These are phyloP conservation scores for Erinaceus europaeus DNA, from an alignment of 2,113 vertebrate genomes.

Conservation along the genomic window DNA sequence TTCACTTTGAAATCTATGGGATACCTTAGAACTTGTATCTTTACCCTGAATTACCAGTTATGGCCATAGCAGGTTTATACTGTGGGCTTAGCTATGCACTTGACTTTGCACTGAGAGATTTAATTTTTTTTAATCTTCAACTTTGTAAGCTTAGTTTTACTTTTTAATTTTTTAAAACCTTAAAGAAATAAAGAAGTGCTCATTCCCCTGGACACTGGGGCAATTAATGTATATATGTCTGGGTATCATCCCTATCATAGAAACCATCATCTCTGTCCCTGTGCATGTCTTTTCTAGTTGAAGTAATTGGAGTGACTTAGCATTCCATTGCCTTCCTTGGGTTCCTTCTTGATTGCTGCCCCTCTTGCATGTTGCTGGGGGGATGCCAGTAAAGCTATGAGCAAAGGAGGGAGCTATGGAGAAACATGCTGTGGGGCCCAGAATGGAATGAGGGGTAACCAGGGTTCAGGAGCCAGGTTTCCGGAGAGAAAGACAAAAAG, in stretches of 20 bases:
- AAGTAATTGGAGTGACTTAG: conserved; percentile 49
- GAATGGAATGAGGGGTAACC: conserved; percentile 45
- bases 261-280: conserved; percentile 35
- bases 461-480: conserved; percentile 65
- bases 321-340: conserved; percentile 42
- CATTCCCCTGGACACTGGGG: background rate
- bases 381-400: conserved; percentile 55
- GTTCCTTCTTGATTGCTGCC: conserved; percentile 30
- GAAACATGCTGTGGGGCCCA: conserved; percentile 44
- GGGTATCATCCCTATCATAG: conserved; percentile 40
- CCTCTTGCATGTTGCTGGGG: conserved; percentile 26
- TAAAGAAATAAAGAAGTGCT: background rate
- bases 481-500: conserved; percentile 53
- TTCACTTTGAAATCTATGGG: background rate
- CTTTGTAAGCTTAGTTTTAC: conserved; percentile 20
- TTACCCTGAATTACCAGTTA: conserved; percentile 9
- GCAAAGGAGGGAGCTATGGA: conserved; percentile 32
- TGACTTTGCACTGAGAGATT: background rate
- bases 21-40: background rate
- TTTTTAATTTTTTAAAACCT: conserved; percentile 49
- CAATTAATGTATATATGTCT: conserved; percentile 35
- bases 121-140: conserved; percentile 14
- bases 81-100: background rate
- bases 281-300: conserved; percentile 59
- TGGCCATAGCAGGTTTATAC: background rate